These are phyloP conservation scores for Phyto melanocephala DNA, from an alignment of 2,888 invertebrate genomes.

Conservation along the genomic window DNA sequence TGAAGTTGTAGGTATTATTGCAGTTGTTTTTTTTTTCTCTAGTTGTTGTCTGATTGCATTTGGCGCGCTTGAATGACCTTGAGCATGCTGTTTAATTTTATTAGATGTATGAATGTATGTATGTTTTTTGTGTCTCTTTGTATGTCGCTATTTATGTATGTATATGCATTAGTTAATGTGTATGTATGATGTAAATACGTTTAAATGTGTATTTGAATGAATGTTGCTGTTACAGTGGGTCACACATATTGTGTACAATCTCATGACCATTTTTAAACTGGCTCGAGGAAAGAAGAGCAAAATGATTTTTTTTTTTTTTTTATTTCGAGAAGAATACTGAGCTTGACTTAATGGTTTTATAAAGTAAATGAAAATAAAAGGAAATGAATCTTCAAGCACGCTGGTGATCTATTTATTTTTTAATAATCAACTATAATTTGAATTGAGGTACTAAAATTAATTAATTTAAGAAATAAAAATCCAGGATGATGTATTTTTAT, in stretches of 20 bases:
- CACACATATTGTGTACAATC: background rate
- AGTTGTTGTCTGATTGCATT: constrained; percentile 62
- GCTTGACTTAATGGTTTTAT: no score
- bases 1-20: constrained; percentile 17
- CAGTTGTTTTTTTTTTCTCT: constrained; percentile 29
- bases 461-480: no score
- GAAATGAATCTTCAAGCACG: no score
- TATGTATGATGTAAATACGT: constrained; percentile 1
- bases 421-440: no score
- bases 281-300: no score
- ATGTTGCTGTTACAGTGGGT: background rate
- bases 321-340: no score
- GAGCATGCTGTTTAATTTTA: constrained; percentile 63
- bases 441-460: no score
- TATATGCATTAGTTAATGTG: background rate
- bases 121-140: background rate
- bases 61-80: constrained; percentile 68
- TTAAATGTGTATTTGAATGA: constrained; percentile 21
- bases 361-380: no score
- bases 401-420: no score
- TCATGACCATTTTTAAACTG: no score
- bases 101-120: background rate
- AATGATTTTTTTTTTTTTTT: no score
- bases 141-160: background rate
- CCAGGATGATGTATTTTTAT: no score